phyloP scores from a whole-genome alignment of 2,888 invertebrate genomes.

The Nomada hirtipes region DNA sequence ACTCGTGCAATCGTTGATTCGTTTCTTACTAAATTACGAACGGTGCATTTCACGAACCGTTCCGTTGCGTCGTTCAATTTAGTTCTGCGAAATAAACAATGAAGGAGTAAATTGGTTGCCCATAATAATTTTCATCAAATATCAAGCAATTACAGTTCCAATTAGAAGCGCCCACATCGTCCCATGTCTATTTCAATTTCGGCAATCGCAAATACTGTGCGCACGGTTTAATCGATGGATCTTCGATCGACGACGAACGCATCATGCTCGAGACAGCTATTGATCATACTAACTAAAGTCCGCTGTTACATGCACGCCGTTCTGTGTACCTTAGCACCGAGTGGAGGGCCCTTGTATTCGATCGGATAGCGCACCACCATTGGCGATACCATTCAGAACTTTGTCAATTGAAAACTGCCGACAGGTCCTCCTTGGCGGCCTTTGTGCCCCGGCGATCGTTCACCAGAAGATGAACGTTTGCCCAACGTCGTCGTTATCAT shows the following conservation, averaged over 20 bases:
- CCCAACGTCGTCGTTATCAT: no score
- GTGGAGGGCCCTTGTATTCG: conserved; percentile 18
- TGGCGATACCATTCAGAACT: conserved; percentile 47
- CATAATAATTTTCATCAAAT: not conserved
- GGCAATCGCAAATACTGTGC: conserved; percentile 4
- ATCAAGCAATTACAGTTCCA: not conserved
- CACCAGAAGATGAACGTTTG: conserved; percentile 3
- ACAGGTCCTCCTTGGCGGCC: conserved; percentile 29
- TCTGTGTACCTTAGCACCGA: conserved; percentile 28
- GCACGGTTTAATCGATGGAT: conserved; percentile 30
- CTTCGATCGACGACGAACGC: conserved; percentile 15
- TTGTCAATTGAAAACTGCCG: conserved; percentile 16
- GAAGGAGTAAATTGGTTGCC: not conserved
- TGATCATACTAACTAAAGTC: conserved; percentile 37
- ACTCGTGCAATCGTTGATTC: no score
- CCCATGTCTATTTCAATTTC: not conserved
- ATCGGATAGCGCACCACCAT: conserved; percentile 25
- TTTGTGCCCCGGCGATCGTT: not conserved
- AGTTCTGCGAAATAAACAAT: not conserved
- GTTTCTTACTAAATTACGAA: no score
- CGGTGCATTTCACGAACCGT: no score
- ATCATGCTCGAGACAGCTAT: conserved; percentile 16
- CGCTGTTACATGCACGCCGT: conserved; percentile 34
- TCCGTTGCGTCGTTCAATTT: conserved; percentile 6
- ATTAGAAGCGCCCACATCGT: not conserved